Base-by-base conservation (phyloP, 2,888 invertebrate genomes). In the Ypsolopha scabrella region DNA sequence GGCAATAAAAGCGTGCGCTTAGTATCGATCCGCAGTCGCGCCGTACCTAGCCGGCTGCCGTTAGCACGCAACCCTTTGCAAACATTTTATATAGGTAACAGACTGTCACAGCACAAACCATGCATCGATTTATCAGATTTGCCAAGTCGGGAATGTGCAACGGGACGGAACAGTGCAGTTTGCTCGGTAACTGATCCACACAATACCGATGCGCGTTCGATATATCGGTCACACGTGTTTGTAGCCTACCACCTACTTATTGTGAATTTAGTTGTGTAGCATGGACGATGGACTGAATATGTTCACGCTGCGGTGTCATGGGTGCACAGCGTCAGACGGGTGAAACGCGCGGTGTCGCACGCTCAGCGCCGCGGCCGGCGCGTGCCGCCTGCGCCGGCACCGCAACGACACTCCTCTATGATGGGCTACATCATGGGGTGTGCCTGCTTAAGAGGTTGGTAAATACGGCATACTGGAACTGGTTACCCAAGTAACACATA, bases 371-470 rank as follows among this genome's bases (percentile, higher is more conserved):
- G 80, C 73, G 75, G 76, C 72, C 70, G 80, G 75, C 75, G 77
- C 73, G 73, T 71, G 76, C 80, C 85, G 82, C 82, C 54, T 73
- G 73, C 72, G 76, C 80, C 85, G 82, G 82, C 54, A 53, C 52
- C 57, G 57, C 59, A 56, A 56, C 58, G 75, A 77, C 68, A 55
- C 68, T 62, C 60, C 63, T 88, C 90, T 88, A 93, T 94, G 94
- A 95, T 95, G 94, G 94, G 94, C 88, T 94, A 94, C 91, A 94
- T 94, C 89, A 94, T 94, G 95, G 94, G 94, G 85, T 95, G 94
- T 90, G 93, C 94, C 87, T 95, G 94, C 89, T 91, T 95, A 87
- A 93, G 94, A 94, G 94, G 94, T 94, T 64, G 24, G 24, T 24
- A 24, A 24, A 24, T 24, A 24, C 4, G 24, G 24, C 24, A 24